These are phyloP conservation scores for Trididemnum nubilum DNA, from an alignment of 23 tunicate genomes.

Conservation along the genomic window DNA sequence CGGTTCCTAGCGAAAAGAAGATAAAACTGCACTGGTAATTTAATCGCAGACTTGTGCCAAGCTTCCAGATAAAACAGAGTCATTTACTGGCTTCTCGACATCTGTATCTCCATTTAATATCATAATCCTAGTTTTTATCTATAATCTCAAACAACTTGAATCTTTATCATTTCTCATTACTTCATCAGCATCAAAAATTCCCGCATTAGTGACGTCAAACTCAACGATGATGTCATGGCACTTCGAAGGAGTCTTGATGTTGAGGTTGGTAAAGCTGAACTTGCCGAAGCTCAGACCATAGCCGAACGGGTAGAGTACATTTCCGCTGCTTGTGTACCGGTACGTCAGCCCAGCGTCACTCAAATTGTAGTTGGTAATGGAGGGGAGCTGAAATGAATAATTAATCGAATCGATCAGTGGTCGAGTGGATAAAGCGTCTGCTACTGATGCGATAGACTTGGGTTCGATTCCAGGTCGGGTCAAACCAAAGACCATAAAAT, in stretches of 20 bases:
- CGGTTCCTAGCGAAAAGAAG: too few relatives aligned
- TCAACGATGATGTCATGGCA: constrained; percentile 38
- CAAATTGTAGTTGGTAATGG: constrained; percentile 81
- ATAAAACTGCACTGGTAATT: too few relatives aligned
- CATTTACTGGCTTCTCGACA: too few relatives aligned
- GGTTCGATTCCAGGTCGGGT: too few relatives aligned
- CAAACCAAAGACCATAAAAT: too few relatives aligned
- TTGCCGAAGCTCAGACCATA: constrained; percentile 81
- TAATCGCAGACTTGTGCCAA: too few relatives aligned
- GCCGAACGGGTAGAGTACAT: constrained; percentile 78
- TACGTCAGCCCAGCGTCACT: constrained; percentile 66
- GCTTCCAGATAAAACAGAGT: too few relatives aligned
- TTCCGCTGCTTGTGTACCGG: constrained; percentile 43
- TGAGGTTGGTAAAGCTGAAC: constrained; percentile 36
- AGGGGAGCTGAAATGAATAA: constrained; percentile 59
- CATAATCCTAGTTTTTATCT: not conserved
- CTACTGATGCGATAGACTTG: too few relatives aligned
- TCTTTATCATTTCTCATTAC: too few relatives aligned
- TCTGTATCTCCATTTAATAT: too few relatives aligned
- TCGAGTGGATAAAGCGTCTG: too few relatives aligned
- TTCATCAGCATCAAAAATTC: constrained; percentile 69
- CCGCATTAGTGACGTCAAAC: constrained; percentile 57
- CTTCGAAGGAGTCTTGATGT: not conserved
- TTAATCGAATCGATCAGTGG: too few relatives aligned
- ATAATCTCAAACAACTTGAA: not conserved